Percentiles rank a stretch among this genome's conserved stretches.
These are phyloP conservation scores for Flabesymbios commensalis DNA, from an alignment of 2,888 invertebrate species.

Conservation along the genomic window DNA sequence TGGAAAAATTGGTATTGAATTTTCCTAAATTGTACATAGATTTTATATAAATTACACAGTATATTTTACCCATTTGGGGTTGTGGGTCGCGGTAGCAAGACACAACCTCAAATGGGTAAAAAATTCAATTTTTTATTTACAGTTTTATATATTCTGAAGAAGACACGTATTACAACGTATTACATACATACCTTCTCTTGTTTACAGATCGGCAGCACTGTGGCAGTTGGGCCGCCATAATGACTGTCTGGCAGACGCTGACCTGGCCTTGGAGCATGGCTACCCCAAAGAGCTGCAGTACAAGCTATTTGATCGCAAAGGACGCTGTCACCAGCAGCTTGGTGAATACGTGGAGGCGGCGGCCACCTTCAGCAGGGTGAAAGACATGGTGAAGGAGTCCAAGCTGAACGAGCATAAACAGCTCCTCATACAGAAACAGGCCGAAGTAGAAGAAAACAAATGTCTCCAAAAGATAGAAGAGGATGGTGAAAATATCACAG, in stretches of 20 bases:
- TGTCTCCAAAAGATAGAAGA: slow-evolving; percentile 1
- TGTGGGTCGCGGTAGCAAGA: no score
- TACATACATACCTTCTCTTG: no score
- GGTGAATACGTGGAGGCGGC: slow-evolving; percentile 5
- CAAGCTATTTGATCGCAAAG: slow-evolving; percentile 72
- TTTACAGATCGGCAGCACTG: no score
- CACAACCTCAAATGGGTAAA: no score
- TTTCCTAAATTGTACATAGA: no score
- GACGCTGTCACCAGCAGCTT: slow-evolving; percentile 66
- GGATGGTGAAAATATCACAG: no score
- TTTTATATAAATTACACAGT: no score
- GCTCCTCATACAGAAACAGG: slow-evolving; percentile 31
- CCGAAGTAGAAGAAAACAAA: slow-evolving; percentile 27
- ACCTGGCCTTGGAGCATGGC: slow-evolving; percentile 61
- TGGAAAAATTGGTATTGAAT: no score
- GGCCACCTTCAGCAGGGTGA: slow-evolving; percentile 10
- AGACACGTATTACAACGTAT: no score
- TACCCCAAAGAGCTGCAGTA: slow-evolving; percentile 70
- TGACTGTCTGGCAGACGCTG: slow-evolving; percentile 48
- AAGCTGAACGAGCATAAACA: slow-evolving; percentile 18
- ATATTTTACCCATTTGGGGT: no score
- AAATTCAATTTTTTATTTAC: no score
- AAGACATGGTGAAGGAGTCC: background rate
- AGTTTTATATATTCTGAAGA: no score
- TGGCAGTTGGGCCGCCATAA: slow-evolving; percentile 46